Conservation (phyloP, 2,113 vertebrate genomes). For the Salminus brasiliensis region DNA sequence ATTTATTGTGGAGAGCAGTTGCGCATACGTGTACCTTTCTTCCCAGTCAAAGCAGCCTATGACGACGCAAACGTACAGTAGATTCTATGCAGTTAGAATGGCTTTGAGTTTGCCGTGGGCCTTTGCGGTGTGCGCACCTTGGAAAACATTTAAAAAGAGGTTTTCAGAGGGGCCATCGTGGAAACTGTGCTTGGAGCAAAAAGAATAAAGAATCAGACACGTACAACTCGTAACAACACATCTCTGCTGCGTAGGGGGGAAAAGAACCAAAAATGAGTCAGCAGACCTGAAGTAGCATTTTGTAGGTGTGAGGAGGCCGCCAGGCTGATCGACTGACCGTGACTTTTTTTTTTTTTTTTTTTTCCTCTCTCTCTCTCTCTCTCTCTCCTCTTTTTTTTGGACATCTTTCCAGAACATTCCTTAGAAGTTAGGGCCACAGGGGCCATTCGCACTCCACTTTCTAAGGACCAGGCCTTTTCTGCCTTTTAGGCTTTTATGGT, state of each 20-base stretch:
- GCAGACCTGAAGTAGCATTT: neutral
- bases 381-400: neutral
- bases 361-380: too few species aligned
- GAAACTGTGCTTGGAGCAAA: neutral
- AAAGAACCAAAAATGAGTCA: neutral
- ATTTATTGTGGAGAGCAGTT: slow-evolving; percentile 8
- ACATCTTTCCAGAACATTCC: slow-evolving; percentile 20
- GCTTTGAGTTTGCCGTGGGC: slow-evolving; percentile 16
- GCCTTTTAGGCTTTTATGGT: slow-evolving; percentile 72
- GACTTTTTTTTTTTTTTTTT: neutral
- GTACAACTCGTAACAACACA: neutral
- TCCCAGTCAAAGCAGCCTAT: neutral
- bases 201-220: neutral
- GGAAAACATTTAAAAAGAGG: neutral
- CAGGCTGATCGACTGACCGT: neutral
- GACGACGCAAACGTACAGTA: neutral
- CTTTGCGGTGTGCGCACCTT: slow-evolving; percentile 24
- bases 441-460: slow-evolving; percentile 28
- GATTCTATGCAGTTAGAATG: neutral
- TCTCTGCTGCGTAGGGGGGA: neutral
- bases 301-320: neutral
- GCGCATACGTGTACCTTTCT: neutral
- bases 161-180: slow-evolving; percentile 7
- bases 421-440: slow-evolving; percentile 33
- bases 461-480: slow-evolving; percentile 53